Evolutionary conservation across 2,113 vertebrate species (phyloP), one percentile per base, ranked within the genome.

Genomic region (Chrysochloris asiatica): DNA sequence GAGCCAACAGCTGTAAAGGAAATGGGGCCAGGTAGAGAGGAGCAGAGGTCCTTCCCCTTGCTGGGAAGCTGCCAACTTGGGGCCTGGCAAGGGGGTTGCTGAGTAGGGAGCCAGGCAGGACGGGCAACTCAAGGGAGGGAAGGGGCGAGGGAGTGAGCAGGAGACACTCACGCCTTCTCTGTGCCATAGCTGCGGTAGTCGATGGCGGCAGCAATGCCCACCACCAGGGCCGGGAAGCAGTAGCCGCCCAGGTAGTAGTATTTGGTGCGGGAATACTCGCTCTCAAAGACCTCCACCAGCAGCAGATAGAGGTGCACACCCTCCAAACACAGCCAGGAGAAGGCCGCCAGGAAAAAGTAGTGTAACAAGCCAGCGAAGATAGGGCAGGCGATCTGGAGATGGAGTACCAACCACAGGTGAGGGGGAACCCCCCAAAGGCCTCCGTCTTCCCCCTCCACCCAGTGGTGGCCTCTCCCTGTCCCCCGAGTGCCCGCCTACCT

Each of bases 101-200:
- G 22, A 67, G 21, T 33, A 78, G 71, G 78, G 54, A 83, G 28
- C 69, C 69, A 43, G 30, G 45, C 3, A 77, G 56, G 21, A 54
- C 81, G 61, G 86, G 61, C 56, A n/a, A n/a, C n/a, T n/a, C n/a
- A n/a, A n/a, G n/a, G n/a, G n/a, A n/a, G n/a, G n/a, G n/a, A n/a
- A n/a, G n/a, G n/a, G n/a, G n/a, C n/a, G n/a, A n/a, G n/a, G n/a
- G n/a, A n/a, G 41, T 65, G 11, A 17, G 52, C 1, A 2, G 17
- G 19, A 41, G 28, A 75, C 77, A 99, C 98, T 97, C 98, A 99
- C 98, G 98, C 98, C 98, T 99, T 99, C 97, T 99, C 98, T 28
- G 99, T 99, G 97, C 99, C 99, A 43, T 99, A 99, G 98, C 99
- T 99, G 95, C 98, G 98, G 97, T 99, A 99, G 98, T 99, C 99